phyloP scores from a whole-genome alignment of 2,888 invertebrate species.

The Rutpela maculata region DNA sequence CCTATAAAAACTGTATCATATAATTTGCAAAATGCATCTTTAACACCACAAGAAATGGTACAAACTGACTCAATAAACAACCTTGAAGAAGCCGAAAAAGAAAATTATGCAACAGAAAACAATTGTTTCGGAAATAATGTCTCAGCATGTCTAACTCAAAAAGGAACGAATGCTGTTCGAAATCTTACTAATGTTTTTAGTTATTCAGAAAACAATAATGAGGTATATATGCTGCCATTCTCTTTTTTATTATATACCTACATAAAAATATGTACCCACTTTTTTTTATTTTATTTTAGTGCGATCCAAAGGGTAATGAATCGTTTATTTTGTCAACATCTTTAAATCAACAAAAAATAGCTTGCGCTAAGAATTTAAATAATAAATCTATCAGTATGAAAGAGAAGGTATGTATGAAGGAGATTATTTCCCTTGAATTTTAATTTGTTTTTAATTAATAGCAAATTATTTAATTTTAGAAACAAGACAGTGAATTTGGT shows the following conservation, averaged over 20 bases:
- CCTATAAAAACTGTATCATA: too few species aligned
- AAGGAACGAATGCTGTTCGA: neutral
- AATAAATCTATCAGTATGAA: neutral
- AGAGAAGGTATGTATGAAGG: neutral
- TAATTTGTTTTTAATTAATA: neutral
- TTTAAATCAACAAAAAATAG: neutral
- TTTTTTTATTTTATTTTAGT: neutral
- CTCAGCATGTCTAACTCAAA: constrained; percentile 1
- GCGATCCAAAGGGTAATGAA: neutral
- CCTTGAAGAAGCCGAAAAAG: neutral
- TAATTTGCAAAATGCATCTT: too few species aligned
- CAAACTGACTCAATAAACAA: neutral
- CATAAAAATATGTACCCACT: neutral
- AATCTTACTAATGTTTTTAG: neutral
- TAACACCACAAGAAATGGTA: too few species aligned
- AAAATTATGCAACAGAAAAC: neutral
- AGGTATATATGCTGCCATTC: neutral
- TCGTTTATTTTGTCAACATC: neutral
- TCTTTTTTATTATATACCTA: neutral
- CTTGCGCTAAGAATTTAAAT: neutral
- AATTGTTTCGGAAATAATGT: neutral
- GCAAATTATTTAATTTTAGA: constrained; percentile 5
- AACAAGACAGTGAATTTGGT: neutral
- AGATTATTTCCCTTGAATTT: neutral
- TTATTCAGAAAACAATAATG: neutral